Conservation (phyloP, 2,797 vertebrate species). For the Aphelocoma californica region DNA sequence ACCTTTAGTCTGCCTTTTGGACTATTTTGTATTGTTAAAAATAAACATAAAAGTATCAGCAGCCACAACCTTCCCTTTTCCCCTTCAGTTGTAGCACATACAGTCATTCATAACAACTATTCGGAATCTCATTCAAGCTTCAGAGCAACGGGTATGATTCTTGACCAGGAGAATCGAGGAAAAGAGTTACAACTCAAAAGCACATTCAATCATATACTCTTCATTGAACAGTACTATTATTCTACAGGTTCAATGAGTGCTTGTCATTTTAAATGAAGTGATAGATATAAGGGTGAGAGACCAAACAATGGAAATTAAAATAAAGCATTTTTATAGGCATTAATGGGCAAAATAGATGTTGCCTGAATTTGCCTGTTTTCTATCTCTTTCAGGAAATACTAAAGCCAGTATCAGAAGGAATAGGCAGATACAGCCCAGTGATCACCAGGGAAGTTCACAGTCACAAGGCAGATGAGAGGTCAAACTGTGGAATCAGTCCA, state of each 20-base stretch:
- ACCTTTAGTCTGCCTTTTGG: neutral
- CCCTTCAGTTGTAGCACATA: neutral
- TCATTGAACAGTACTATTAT: neutral
- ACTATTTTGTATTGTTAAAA: neutral
- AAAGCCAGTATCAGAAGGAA: neutral
- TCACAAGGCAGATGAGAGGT: neutral
- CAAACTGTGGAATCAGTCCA: neutral
- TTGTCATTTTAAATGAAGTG: neutral
- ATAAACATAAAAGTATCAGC: neutral
- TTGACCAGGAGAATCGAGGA: neutral
- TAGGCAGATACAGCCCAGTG: neutral
- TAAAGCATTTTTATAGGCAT: neutral
- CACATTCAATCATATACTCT: neutral
- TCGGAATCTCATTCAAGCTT: neutral
- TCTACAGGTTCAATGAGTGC: neutral
- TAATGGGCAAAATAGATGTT: neutral
- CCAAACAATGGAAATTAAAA: neutral
- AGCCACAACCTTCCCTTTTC: fast-evolving
- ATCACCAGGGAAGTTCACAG: neutral
- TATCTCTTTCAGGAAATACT: neutral
- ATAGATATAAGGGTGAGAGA: neutral
- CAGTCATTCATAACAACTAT: neutral
- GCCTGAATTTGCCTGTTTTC: neutral
- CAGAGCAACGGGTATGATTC: neutral
- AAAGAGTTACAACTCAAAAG: neutral